Conservation (phyloP, 1,140 invertebrate genomes). For the Eumeta japonica region DNA sequence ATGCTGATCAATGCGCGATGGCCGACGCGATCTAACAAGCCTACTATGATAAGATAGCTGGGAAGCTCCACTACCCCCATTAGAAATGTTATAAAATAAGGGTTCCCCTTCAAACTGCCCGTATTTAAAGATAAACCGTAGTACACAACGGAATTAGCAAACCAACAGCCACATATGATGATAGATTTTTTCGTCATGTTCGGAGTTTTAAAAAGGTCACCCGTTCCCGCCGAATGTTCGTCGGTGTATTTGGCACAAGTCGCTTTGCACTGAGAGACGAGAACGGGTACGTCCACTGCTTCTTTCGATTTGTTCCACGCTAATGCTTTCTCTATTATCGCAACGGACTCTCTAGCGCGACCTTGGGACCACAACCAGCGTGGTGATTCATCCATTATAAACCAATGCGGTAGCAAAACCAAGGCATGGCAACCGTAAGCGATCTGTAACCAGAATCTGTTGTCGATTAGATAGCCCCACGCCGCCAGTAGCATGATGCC, state of each 20-base stretch:
- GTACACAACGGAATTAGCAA: slow-evolving; percentile 82
- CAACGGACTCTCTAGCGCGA: slow-evolving; percentile 65
- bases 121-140: slow-evolving; percentile 81
- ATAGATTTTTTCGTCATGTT: slow-evolving; percentile 74
- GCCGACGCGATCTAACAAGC: slow-evolving; percentile 70
- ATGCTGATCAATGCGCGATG: slow-evolving; percentile 69
- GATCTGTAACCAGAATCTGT: slow-evolving; percentile 75
- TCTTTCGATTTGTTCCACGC: slow-evolving; percentile 66
- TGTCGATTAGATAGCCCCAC: slow-evolving; percentile 76
- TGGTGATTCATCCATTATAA: slow-evolving; percentile 80
- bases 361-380: slow-evolving; percentile 81
- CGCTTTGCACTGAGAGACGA: slow-evolving; percentile 61
- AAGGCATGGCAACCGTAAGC: slow-evolving; percentile 72
- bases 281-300: slow-evolving; percentile 61
- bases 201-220: slow-evolving; percentile 74
- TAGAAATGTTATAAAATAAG: slow-evolving; percentile 77
- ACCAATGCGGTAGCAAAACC: slow-evolving; percentile 74
- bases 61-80: slow-evolving; percentile 79
- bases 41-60: slow-evolving; percentile 70
- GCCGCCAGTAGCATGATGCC: slow-evolving; percentile 79
- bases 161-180: slow-evolving; percentile 82
- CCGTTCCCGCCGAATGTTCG: slow-evolving; percentile 55
- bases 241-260: slow-evolving; percentile 38
- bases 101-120: slow-evolving; percentile 74
- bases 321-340: slow-evolving; percentile 69